A percentile compares a stretch with the other conserved stretches of the same genome.
These are phyloP conservation scores for Pelvicachromis taeniatus DNA, from an alignment of 2,113 vertebrate species.

Conservation along the genomic window DNA sequence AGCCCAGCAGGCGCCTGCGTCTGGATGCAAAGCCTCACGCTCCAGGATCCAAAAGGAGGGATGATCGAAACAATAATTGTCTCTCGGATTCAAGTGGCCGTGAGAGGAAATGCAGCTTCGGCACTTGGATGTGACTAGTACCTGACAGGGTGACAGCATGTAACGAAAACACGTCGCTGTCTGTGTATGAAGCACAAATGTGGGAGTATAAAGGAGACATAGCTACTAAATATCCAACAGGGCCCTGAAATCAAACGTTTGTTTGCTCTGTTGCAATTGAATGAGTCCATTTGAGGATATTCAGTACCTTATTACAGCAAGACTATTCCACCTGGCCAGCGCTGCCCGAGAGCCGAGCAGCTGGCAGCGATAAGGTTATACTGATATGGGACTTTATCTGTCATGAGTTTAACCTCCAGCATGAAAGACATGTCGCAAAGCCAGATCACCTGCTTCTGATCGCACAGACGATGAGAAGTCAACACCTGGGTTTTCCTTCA, in stretches of 20 bases:
- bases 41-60: neutral
- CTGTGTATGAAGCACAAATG: neutral
- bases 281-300: too few species aligned
- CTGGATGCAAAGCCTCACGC: neutral
- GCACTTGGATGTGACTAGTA: neutral
- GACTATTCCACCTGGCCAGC: neutral
- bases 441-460: neutral
- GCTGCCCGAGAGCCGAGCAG: constrained; percentile 47
- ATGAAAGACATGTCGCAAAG: neutral
- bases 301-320: neutral
- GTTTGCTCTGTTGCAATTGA: neutral
- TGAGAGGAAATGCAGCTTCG: neutral
- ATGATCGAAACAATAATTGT: neutral
- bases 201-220: neutral
- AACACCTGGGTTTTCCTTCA: constrained; percentile 9
- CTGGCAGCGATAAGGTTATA: constrained; percentile 44
- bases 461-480: constrained; percentile 18
- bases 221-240: neutral
- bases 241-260: neutral
- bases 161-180: neutral
- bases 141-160: neutral
- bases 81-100: neutral
- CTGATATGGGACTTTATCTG: constrained; percentile 27
- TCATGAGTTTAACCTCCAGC: constrained; percentile 1
- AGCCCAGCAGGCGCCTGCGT: fast-evolving